These are phyloP conservation scores for Physeter macrocephalus DNA, from an alignment of 2,113 vertebrate genomes.

Conservation along the genomic window DNA sequence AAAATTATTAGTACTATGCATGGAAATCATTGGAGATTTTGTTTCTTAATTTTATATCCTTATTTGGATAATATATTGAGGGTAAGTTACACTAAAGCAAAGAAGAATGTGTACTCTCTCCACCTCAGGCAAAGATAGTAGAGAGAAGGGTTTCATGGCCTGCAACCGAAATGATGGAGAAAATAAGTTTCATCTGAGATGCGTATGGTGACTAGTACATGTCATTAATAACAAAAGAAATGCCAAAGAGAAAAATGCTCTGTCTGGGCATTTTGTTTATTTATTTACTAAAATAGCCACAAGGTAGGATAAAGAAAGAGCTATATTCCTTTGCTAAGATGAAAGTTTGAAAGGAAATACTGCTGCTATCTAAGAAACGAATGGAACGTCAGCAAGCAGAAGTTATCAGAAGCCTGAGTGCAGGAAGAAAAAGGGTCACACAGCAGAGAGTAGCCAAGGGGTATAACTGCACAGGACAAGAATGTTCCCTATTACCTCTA, in stretches of 20 bases:
- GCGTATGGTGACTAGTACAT: background rate
- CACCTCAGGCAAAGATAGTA: background rate
- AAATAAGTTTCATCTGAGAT: background rate
- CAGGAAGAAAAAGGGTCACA: background rate
- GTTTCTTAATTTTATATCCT: background rate
- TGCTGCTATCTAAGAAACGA: background rate
- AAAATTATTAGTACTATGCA: background rate
- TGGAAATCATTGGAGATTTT: background rate
- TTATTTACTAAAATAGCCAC: background rate
- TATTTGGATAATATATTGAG: background rate
- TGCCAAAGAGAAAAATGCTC: background rate
- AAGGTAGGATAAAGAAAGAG: background rate
- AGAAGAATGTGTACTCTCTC: background rate
- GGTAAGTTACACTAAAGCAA: background rate
- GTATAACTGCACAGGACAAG: background rate
- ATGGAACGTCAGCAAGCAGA: background rate
- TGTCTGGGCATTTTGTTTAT: background rate
- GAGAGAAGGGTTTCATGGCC: background rate
- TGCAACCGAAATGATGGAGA: background rate
- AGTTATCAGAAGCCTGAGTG: background rate
- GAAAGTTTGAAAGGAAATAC: background rate
- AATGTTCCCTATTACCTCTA: background rate
- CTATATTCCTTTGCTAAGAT: background rate
- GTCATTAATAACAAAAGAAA: background rate
- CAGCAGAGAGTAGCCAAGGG: background rate